These are phyloP conservation scores for Notothenia coriiceps DNA, from an alignment of 2,113 vertebrate species.

Conservation along the genomic window DNA sequence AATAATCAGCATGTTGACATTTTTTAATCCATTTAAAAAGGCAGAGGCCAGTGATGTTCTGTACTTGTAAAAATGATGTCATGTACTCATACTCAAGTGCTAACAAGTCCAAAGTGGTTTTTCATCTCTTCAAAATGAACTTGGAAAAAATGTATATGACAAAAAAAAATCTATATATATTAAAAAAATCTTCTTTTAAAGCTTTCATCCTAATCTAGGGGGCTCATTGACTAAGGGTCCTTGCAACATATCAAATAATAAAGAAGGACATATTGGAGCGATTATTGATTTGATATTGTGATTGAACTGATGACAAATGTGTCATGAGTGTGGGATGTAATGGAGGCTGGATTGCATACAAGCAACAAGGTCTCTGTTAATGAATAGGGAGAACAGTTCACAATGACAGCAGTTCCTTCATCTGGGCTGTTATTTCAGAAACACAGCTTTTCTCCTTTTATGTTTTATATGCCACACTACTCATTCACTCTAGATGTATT, in stretches of 20 bases:
- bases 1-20: slow-evolving; percentile 74
- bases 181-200: slow-evolving; percentile 57
- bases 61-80: slow-evolving; percentile 77
- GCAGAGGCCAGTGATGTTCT: slow-evolving; percentile 73
- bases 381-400: slow-evolving; percentile 42
- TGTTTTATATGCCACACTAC: slow-evolving; percentile 45
- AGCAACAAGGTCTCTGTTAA: slow-evolving; percentile 25
- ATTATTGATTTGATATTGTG: not conserved
- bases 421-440: slow-evolving; percentile 55
- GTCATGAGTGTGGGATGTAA: slow-evolving; percentile 18
- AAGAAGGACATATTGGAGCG: slow-evolving; percentile 14
- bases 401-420: slow-evolving; percentile 34
- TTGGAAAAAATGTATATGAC: slow-evolving; percentile 62
- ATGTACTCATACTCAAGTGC: slow-evolving; percentile 75
- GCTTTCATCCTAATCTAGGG: slow-evolving; percentile 43
- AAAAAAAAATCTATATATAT: slow-evolving; percentile 48
- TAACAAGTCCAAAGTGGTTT: slow-evolving; percentile 68
- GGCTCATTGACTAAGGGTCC: slow-evolving; percentile 14
- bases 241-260: slow-evolving; percentile 33
- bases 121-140: slow-evolving; percentile 68
- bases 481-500: slow-evolving; percentile 68
- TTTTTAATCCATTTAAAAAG: slow-evolving; percentile 56
- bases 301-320: slow-evolving; percentile 13
- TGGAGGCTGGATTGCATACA: slow-evolving; percentile 29
- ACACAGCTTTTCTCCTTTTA: slow-evolving; percentile 44